These are phyloP conservation scores for Hycleus phaleratus DNA, from an alignment of 1,140 invertebrate genomes.

Conservation along the genomic window DNA sequence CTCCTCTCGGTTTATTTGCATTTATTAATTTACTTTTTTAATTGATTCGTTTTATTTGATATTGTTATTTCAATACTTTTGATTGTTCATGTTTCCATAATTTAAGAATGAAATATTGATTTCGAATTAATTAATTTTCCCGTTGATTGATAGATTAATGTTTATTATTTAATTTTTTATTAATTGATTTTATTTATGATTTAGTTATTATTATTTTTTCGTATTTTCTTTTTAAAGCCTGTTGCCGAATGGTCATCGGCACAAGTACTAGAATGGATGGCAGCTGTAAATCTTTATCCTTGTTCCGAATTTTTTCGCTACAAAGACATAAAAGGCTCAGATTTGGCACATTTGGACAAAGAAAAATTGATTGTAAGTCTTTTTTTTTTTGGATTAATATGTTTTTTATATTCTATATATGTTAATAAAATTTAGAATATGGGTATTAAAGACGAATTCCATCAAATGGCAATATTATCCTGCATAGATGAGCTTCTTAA, in stretches of 20 bases:
- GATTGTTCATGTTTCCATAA: too few species aligned
- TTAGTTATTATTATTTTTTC: too few species aligned
- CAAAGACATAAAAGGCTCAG: conserved; percentile 62
- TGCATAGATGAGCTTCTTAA: conserved; percentile 60
- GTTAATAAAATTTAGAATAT: conserved; percentile 50
- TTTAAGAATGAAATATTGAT: too few species aligned
- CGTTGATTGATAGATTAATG: too few species aligned
- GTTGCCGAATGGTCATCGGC: conserved; percentile 59
- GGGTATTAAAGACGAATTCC: conserved; percentile 71
- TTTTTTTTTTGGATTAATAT: background rate
- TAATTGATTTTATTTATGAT: too few species aligned
- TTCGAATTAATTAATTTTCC: too few species aligned
- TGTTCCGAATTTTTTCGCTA: conserved; percentile 67
- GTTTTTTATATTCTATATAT: conserved; percentile 4
- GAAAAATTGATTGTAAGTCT: conserved; percentile 61
- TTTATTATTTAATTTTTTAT: too few species aligned
- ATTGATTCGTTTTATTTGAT: too few species aligned
- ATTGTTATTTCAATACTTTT: too few species aligned
- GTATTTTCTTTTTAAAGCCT: conserved; percentile 44
- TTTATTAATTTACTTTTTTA: too few species aligned
- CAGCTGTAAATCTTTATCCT: conserved; percentile 60
- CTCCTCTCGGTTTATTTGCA: too few species aligned
- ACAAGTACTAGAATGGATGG: conserved; percentile 72
- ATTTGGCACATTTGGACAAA: conserved; percentile 57
- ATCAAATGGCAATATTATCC: conserved; percentile 62